Percentiles rank a stretch among this genome's conserved stretches.
phyloP scores from a whole-genome alignment of 1,140 invertebrate species.

The Vanessa tameamea region DNA sequence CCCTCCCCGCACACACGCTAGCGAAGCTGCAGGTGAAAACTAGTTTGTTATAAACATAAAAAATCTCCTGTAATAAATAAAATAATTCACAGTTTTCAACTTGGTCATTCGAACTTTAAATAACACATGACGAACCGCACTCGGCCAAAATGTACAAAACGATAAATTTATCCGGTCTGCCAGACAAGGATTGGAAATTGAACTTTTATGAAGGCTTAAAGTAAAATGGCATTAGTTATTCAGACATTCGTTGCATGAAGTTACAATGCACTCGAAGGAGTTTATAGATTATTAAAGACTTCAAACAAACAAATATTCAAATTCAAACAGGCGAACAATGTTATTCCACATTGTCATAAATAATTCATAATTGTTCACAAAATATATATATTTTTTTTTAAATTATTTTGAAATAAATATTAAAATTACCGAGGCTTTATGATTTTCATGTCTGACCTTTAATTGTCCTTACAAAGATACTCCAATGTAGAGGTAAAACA shows the following conservation, averaged over 20 bases:
- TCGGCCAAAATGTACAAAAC: constrained; percentile 39
- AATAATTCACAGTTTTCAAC: neutral
- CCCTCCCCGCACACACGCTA: too few relatives aligned
- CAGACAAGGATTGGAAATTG: constrained; percentile 43
- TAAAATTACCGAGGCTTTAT: too few relatives aligned
- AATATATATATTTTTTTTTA: too few relatives aligned
- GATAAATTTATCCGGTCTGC: constrained; percentile 44
- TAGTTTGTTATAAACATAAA: neutral
- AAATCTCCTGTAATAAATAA: neutral
- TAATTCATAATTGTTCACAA: neutral
- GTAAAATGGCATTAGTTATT: constrained; percentile 27
- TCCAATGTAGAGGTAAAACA: too few relatives aligned
- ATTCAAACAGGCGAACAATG: neutral
- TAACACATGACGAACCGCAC: constrained; percentile 40
- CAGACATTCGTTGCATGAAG: constrained; percentile 37
- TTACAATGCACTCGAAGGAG: constrained; percentile 21
- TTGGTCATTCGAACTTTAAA: constrained; percentile 29
- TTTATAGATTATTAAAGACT: neutral
- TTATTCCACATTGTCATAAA: neutral
- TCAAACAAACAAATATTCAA: neutral
- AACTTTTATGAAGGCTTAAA: constrained; percentile 40
- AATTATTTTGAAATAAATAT: too few relatives aligned
- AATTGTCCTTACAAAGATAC: too few relatives aligned
- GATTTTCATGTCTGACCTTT: too few relatives aligned
- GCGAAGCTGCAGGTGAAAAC: too few relatives aligned